Evolutionary conservation across 2,888 invertebrate genomes (phyloP).

Genomic region (Drosophila prostipennis): DNA sequence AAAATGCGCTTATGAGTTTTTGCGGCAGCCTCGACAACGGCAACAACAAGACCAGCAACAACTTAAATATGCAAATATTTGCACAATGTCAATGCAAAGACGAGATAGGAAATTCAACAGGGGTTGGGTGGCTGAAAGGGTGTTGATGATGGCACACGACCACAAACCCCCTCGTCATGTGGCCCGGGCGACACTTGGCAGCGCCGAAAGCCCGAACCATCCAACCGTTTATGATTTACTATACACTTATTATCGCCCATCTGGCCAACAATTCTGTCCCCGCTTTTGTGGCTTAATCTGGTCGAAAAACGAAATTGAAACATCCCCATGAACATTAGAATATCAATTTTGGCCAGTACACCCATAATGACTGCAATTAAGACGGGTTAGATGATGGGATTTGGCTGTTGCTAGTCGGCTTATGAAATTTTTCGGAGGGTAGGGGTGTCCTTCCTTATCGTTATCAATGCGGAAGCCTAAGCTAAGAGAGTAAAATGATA

Average conservation of each 20-base stretch:
- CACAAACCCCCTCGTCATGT: conserved; percentile 34
- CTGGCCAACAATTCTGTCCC: conserved; percentile 7
- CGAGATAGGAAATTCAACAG: conserved; percentile 14
- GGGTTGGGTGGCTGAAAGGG: conserved; percentile 19
- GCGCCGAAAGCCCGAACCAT: conserved; percentile 37
- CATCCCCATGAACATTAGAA: conserved; percentile 58
- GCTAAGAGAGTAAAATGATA: background rate
- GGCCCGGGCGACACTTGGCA: conserved; percentile 43
- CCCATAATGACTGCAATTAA: conserved; percentile 65
- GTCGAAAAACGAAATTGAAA: conserved; percentile 47
- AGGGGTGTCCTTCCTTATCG: conserved; percentile 46
- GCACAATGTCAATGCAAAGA: conserved; percentile 64
- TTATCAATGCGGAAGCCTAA: conserved; percentile 55
- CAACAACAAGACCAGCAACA: conserved; percentile 40
- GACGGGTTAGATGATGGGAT: conserved; percentile 38
- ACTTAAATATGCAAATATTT: conserved; percentile 80
- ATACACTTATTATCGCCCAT: conserved; percentile 50
- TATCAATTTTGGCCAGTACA: conserved; percentile 47
- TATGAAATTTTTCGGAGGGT: background rate
- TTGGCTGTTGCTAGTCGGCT: conserved; percentile 5
- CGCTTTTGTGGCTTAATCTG: conserved; percentile 55
- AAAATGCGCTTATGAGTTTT: conserved; percentile 79
- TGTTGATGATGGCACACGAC: conserved; percentile 65
- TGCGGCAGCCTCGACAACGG: conserved; percentile 60
- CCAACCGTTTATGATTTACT: conserved; percentile 42